Conservation (phyloP, 2,797 vertebrate species). For the Mus spretus region DNA sequence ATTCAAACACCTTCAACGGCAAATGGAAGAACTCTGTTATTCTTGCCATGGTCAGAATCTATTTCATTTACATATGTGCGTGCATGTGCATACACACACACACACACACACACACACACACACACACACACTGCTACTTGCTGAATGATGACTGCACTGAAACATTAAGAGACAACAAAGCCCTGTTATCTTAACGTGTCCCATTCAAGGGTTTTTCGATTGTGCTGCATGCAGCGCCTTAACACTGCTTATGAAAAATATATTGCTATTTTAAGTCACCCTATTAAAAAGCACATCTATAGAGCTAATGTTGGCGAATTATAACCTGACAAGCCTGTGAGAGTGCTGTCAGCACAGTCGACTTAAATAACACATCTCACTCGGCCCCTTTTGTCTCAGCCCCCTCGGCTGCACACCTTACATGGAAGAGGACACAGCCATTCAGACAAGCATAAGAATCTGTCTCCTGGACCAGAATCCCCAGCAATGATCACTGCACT, state of each 20-base stretch:
- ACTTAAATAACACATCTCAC: constrained; percentile 43
- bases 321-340: background rate
- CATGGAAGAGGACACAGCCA: background rate
- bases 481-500: background rate
- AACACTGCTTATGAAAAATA: constrained; percentile 47
- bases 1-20: constrained; percentile 63
- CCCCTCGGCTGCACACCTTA: background rate
- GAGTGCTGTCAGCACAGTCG: constrained; percentile 63
- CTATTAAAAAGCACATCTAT: constrained; percentile 63
- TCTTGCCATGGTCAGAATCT: constrained; percentile 39
- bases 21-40: constrained; percentile 72
- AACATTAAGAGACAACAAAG: constrained; percentile 55
- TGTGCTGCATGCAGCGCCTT: background rate
- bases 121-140: constrained; percentile 11
- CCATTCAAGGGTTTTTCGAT: background rate
- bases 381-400: background rate
- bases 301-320: constrained; percentile 72
- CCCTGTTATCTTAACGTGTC: constrained; percentile 55
- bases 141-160: constrained; percentile 67
- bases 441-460: background rate
- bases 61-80: background rate
- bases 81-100: background rate
- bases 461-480: background rate
- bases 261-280: constrained; percentile 56
- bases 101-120: background rate